phyloP scores from a whole-genome alignment of 2,888 invertebrate genomes.

The Spicauda simplicius region DNA sequence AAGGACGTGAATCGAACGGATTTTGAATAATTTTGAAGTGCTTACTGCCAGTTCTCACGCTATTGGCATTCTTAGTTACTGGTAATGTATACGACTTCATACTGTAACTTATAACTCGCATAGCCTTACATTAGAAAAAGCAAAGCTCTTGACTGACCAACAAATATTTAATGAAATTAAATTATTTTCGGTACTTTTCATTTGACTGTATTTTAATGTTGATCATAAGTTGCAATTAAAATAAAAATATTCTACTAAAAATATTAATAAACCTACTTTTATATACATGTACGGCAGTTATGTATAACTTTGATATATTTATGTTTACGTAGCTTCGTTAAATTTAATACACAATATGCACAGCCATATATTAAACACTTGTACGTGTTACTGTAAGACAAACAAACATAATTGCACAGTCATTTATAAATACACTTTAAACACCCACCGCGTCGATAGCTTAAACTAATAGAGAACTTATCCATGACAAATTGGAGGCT shows the following conservation, averaged over 20 bases:
- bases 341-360: too few relatives aligned
- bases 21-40: conserved; percentile 76
- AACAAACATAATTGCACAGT: conserved; percentile 12
- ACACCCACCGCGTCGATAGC: conserved; percentile 42
- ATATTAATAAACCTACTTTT: too few relatives aligned
- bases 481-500: conserved; percentile 71
- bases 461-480: conserved; percentile 67
- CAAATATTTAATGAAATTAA: too few relatives aligned
- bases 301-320: too few relatives aligned
- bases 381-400: background rate
- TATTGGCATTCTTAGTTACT: conserved; percentile 64
- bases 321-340: too few relatives aligned
- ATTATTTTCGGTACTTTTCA: too few relatives aligned
- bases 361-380: background rate
- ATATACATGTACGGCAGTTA: too few relatives aligned
- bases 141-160: too few relatives aligned
- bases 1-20: conserved; percentile 78
- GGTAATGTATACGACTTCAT: conserved; percentile 41
- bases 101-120: conserved; percentile 27
- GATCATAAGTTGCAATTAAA: too few relatives aligned
- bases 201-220: too few relatives aligned
- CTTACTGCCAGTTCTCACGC: conserved; percentile 75
- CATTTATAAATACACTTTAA: conserved; percentile 2
- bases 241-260: too few relatives aligned
- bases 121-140: background rate